Percentiles rank a stretch among this genome's conserved stretches.
phyloP scores from a whole-genome alignment of 2,113 vertebrate genomes.

The Prolemur simus region DNA sequence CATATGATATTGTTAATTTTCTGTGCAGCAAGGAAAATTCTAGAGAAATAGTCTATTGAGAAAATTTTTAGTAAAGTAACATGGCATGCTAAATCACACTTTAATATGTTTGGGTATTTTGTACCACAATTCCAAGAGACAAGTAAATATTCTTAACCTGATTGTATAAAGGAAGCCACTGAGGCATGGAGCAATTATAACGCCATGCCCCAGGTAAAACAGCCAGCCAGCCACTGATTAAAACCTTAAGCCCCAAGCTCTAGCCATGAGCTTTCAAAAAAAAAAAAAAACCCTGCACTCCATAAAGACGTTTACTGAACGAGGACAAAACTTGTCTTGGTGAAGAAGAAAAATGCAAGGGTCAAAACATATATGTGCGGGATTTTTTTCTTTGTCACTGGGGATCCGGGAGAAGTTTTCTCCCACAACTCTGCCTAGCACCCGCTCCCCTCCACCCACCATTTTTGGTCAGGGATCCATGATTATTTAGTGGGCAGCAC shows the following conservation, averaged over 20 bases:
- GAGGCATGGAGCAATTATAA: slow-evolving; percentile 43
- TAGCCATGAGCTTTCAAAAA: background rate
- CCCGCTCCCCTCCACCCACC: background rate
- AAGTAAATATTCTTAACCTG: slow-evolving; percentile 52
- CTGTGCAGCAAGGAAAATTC: background rate
- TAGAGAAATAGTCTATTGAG: background rate
- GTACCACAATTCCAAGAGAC: slow-evolving; percentile 22
- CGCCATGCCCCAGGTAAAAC: slow-evolving; percentile 31
- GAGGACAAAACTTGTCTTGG: slow-evolving; percentile 29
- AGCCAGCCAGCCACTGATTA: slow-evolving; percentile 36
- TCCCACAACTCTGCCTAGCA: background rate
- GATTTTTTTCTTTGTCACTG: slow-evolving; percentile 9
- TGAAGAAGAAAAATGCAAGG: slow-evolving; percentile 27
- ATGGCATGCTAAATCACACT: background rate
- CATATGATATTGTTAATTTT: background rate
- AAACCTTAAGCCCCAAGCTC: slow-evolving; percentile 36
- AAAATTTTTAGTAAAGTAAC: background rate
- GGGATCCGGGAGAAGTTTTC: slow-evolving; percentile 13
- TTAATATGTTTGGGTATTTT: background rate
- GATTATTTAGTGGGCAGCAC: slow-evolving; percentile 74
- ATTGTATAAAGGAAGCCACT: background rate
- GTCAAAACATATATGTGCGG: background rate
- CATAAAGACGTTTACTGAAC: background rate
- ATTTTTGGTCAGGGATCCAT: background rate
- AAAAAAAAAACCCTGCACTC: slow-evolving; percentile 35